Evolutionary conservation across 2,113 vertebrate species (phyloP), one percentile per base, ranked within the genome.

Genomic region (Neodon shergylaensis): DNA sequence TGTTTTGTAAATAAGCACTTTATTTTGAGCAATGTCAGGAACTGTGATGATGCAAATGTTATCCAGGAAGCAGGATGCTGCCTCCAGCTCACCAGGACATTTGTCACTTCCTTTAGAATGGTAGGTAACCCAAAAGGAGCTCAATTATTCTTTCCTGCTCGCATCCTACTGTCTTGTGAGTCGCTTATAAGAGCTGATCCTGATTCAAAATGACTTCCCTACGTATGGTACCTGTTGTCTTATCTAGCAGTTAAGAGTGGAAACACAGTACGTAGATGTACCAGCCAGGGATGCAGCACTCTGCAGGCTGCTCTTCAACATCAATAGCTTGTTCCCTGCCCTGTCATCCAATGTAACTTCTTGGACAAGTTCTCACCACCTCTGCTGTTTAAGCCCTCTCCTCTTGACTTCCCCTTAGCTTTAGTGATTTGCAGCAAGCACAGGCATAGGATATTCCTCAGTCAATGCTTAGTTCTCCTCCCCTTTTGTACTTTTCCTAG

Each of bases 161-260:
- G 44, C 14, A 83, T 72, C 5, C 14, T 79, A 33, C 73, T 72
- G 31, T 49, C 42, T 61, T 4, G 0, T 42, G 33, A 92, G 19
- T 36, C 4, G 21, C 21, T 74, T 24, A 11, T 33, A 65, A 14
- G 28, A 95, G 26, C 10, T 39, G 8, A 82, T 86, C 28, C 10
- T 86, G 78, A 77, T 86, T 86, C 73, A 74, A 42, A 92, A 58
- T 79, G 61, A 5, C 33, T 95, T 92, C n/a, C 22, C 49, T 54
- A 44, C 79, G 39, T 33, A 76, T 22, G 10, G 7, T 58, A 42
- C 36, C 28, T 52, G 10, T 86, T 68, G 28, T 33, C 31, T 66
- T 86, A 31, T 24, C 9, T 61, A 3, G 44, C n/a, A 70, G 31
- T 88, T 28, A 54, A 31, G 28, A 54, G 47, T 17, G 24, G 79